These are phyloP conservation scores for Salvelinus sp. DNA, from an alignment of 2,113 vertebrate genomes.

Conservation along the genomic window DNA sequence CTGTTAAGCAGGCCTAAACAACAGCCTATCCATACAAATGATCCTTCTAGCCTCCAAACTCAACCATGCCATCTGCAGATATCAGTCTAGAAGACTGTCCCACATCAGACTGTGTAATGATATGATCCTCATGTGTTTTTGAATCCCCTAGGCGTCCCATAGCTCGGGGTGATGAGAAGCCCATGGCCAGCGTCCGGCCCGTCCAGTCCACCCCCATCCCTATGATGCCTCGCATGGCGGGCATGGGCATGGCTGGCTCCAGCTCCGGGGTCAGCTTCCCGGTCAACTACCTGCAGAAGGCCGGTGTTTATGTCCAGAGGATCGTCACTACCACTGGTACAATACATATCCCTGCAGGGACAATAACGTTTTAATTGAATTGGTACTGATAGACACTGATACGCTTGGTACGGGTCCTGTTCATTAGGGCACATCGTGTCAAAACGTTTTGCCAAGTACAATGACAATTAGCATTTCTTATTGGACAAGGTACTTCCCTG, in stretches of 20 bases:
- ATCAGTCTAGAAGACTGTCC: neutral
- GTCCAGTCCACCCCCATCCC: slow-evolving; percentile 97
- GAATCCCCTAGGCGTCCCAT: slow-evolving; percentile 79
- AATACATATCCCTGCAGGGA: neutral
- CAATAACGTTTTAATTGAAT: neutral
- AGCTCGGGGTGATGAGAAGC: slow-evolving; percentile 89
- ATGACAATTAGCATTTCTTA: no score
- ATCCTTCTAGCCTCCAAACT: neutral
- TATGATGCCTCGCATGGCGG: slow-evolving; percentile 95
- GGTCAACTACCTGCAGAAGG: slow-evolving; percentile 94
- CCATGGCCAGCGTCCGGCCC: slow-evolving; percentile 93
- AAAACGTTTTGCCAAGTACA: no score
- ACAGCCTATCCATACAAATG: neutral
- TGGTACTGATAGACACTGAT: neutral
- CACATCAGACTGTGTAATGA: neutral
- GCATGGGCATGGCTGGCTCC: slow-evolving; percentile 81
- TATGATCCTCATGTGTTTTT: slow-evolving; percentile 13
- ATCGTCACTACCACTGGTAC: slow-evolving; percentile 95
- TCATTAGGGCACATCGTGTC: no score
- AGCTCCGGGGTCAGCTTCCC: slow-evolving; percentile 85
- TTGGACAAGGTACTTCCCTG: no score
- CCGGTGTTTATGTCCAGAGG: slow-evolving; percentile 94
- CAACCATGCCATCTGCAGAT: neutral
- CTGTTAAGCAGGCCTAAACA: neutral
- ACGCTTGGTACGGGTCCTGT: neutral